Evolutionary conservation across 2,113 vertebrate genomes (phyloP).

Genomic region (Gasterosteus aculeatus): DNA sequence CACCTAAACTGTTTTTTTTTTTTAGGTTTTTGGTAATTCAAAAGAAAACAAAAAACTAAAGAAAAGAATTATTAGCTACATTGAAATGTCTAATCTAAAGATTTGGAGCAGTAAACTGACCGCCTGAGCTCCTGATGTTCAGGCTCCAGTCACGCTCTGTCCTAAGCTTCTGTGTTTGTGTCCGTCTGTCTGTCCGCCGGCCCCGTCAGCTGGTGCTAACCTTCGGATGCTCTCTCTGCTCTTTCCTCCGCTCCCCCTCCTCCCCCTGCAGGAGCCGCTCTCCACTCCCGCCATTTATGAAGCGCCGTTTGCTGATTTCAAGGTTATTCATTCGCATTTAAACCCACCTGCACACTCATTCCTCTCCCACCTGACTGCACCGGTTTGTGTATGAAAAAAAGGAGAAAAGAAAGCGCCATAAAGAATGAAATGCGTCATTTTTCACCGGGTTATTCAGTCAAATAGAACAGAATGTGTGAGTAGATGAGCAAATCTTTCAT

Average conservation of each 20-base stretch:
- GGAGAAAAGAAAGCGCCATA: neutral
- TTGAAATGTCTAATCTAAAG: neutral
- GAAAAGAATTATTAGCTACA: neutral
- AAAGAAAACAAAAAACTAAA: neutral
- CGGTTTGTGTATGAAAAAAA: slow-evolving; percentile 1
- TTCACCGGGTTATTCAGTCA: slow-evolving; percentile 3
- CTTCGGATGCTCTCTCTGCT: slow-evolving; percentile 56
- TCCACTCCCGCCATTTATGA: slow-evolving; percentile 81
- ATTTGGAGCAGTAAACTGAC: slow-evolving; percentile 8
- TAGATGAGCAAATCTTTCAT: slow-evolving; percentile 14
- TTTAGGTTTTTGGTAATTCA: slow-evolving; percentile 33
- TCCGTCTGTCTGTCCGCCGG: neutral
- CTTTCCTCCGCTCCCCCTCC: slow-evolving; percentile 54
- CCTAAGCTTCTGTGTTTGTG: slow-evolving; percentile 33
- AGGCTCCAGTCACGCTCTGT: slow-evolving; percentile 37
- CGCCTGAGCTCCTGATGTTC: slow-evolving; percentile 14
- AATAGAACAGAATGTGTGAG: slow-evolving; percentile 1
- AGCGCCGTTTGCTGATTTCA: slow-evolving; percentile 80
- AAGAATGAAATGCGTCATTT: slow-evolving; percentile 9
- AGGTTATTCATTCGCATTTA: slow-evolving; percentile 75
- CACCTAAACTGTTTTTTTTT: slow-evolving; percentile 36
- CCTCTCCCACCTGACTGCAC: slow-evolving; percentile 13
- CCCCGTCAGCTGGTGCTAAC: slow-evolving; percentile 61
- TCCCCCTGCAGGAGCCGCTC: slow-evolving; percentile 78
- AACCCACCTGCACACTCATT: slow-evolving; percentile 13